Base-by-base conservation (phyloP, 2,888 invertebrate genomes). In the Bugula neritina region DNA sequence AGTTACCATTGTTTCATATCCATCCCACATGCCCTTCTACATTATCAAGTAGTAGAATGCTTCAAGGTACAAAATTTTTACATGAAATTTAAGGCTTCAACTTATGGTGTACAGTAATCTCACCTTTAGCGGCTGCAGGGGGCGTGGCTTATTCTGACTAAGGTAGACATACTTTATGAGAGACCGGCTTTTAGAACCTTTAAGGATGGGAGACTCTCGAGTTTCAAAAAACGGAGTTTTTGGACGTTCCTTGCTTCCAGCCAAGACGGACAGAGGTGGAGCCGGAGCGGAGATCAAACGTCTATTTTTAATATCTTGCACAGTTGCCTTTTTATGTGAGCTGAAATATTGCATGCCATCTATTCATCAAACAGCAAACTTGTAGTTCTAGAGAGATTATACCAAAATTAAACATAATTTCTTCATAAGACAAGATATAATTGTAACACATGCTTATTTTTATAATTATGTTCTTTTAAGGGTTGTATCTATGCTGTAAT, bases 201-300 rank as follows among this genome's bases (percentile, higher is more conserved):
- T 21, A 5, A 13, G 3, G 21, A 63, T 63, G 3, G 63, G 63
- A 17, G 63, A 63, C 29, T 63, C 63, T 63, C 63, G 21, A 10
- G 5, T 63, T 34, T 63, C 63, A 63, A 25, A 63, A 27, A 63
- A 63, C n/a, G 63, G 63, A 2, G 63, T 63, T 31, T 63, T 63
- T 29, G 63, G 63, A 31, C 63, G 2, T 31, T 17, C 13, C 27
- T 27, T 63, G 10, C n/a, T 27, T 57, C 57, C 27, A 10, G 27
- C n/a, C 23, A 57, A 5, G n/a, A 27, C n/a, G 23, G 57, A 57
- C 23, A 43, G 17, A 10, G 43, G 55, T 55, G 25, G 23, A 17
- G 55, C 55, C 5, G 55, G 55, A 5, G 55, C 23, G 3, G 55
- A 55, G 3, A 55, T 23, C 55, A 55, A 25, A 5, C 21, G 21